Evolutionary conservation across 2,113 vertebrate genomes (phyloP), one percentile per base, ranked within the genome.

Genomic region (Monopterus albus): DNA sequence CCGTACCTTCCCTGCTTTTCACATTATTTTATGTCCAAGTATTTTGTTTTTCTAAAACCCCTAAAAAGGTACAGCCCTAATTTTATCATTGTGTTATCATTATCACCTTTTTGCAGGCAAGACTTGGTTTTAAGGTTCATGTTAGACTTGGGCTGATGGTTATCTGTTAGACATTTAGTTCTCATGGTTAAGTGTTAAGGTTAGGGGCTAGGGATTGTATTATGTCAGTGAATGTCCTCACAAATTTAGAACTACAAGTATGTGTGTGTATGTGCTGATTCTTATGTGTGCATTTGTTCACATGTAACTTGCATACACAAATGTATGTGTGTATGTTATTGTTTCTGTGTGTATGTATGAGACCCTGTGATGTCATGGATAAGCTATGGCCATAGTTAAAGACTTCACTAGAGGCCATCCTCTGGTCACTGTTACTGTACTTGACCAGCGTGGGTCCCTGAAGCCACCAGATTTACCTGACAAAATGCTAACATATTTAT

Each of bases 1-100:
- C 72, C 92, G 93, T 71, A 65, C 72, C 69, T 58, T 61, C 7
- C 9, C 20, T 40, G 75, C 52, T 82, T 68, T 80, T 78, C 71
- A 79, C 74, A 62, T 76, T 72, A 73, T 60, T 87, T 83, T 66
- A 79, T 72, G 57, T 36, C 6, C 61, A 38, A 43, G 52, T 46
- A 40, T 33, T 62, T 49, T 83, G 47, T 84, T 86, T 85, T 82
- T 72, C 71, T 35, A n/a, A 42, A 70, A 29, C 1, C 21, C 1
- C 40, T 25, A 25, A 79, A 78, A 68, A 79, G 89, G 82, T 88
- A 78, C 86, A 90, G 71, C 46, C 39, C 25, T 51, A 55, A 47
- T 87, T 75, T 71, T 56, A 68, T 60, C 28, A 12, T 15, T 5
- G 10, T 26, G n/a, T n/a, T n/a, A n/a, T n/a, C n/a, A n/a, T n/a